phyloP scores from a whole-genome alignment of 2,888 invertebrate species.

The Tridacna crocea region DNA sequence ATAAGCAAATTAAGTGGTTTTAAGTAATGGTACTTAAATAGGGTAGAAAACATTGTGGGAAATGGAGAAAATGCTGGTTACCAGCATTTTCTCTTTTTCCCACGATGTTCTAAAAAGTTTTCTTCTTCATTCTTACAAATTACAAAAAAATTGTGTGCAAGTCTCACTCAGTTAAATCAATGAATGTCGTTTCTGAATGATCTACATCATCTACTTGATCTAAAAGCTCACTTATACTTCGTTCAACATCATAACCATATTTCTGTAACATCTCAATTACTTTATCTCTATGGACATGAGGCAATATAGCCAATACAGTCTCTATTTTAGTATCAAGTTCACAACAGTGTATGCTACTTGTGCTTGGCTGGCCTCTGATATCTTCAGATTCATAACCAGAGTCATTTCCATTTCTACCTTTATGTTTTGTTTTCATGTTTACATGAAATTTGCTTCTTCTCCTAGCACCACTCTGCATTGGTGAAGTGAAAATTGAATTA shows the following conservation, averaged over 20 bases:
- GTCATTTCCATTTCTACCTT: neutral
- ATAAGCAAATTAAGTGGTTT: too few species aligned
- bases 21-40: too few species aligned
- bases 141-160: too few species aligned
- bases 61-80: neutral
- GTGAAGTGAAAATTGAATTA: neutral
- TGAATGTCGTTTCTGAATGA: neutral
- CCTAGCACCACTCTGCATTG: neutral
- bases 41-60: neutral
- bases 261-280: constrained; percentile 20
- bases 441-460: neutral
- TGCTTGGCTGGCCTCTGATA: neutral
- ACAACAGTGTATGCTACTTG: too few species aligned
- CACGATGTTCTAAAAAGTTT: neutral
- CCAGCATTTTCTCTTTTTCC: neutral
- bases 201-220: constrained; percentile 19
- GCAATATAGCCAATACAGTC: constrained; percentile 36
- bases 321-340: constrained; percentile 13
- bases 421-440: neutral
- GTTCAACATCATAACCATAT: constrained; percentile 33
- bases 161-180: constrained; percentile 25
- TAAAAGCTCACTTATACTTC: constrained; percentile 40
- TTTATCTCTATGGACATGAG: constrained; percentile 28
- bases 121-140: neutral
- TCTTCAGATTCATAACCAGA: constrained; percentile 5